Evolutionary conservation across 2,888 invertebrate species (phyloP).

Genomic region (Cerastis leucographa): DNA sequence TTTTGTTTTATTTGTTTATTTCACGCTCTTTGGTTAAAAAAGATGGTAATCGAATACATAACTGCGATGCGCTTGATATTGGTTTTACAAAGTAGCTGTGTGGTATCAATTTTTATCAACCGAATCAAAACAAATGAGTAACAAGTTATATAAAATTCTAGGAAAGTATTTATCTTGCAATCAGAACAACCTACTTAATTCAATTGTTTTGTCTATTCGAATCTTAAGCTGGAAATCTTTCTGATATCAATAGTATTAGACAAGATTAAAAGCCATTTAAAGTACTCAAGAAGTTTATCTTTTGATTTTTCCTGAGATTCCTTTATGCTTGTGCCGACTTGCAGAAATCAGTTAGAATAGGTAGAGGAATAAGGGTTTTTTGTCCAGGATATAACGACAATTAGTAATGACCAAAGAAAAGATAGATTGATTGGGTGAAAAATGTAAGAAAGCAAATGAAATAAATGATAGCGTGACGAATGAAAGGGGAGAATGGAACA

Average conservation of each 20-base stretch:
- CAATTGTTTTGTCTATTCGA: constrained; percentile 21
- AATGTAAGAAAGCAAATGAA: no score
- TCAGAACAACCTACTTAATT: constrained; percentile 26
- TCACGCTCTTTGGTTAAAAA: no score
- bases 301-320: not conserved
- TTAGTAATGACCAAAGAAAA: no score
- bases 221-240: constrained; percentile 23
- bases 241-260: constrained; percentile 14
- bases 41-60: no score
- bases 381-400: not conserved
- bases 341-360: not conserved
- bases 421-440: no score
- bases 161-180: not conserved
- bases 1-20: no score
- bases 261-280: constrained; percentile 25
- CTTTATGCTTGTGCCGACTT: not conserved
- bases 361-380: no score
- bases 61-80: no score
- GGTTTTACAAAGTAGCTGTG: no score
- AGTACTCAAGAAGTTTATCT: not conserved
- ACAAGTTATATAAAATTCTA: not conserved
- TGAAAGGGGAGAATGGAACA: no score
- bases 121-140: constrained; percentile 7
- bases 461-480: no score
- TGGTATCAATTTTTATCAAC: not conserved